These are phyloP conservation scores for Syndactyla subalaris DNA, from an alignment of 2,797 vertebrate genomes.

Conservation along the genomic window DNA sequence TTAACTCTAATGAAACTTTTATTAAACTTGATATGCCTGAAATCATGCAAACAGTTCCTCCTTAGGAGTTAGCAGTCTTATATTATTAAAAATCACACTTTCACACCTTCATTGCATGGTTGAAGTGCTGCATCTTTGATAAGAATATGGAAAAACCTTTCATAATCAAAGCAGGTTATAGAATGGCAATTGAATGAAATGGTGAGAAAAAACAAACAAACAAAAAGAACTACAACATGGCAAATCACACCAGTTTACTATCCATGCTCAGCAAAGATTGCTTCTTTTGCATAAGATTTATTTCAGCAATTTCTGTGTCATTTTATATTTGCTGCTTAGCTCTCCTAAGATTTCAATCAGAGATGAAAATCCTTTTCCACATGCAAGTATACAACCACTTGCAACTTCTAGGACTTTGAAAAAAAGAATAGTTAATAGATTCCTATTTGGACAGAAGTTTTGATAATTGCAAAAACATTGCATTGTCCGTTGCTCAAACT, in stretches of 20 bases:
- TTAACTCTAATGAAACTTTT: background rate
- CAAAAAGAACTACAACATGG: background rate
- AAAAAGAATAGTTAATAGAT: background rate
- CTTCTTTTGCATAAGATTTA: background rate
- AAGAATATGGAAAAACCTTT: background rate
- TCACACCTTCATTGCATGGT: background rate
- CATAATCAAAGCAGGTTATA: background rate
- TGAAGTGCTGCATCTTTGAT: background rate
- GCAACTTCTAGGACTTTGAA: background rate
- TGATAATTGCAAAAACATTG: background rate
- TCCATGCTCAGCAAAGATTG: background rate
- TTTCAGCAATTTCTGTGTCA: background rate
- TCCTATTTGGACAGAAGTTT: background rate
- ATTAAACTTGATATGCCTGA: background rate
- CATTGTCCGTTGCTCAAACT: background rate
- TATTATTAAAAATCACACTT: slow-evolving; percentile 5
- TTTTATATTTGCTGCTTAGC: background rate
- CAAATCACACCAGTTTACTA: background rate
- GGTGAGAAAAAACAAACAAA: background rate
- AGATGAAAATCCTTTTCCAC: background rate
- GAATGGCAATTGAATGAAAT: background rate
- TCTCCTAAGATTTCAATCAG: background rate
- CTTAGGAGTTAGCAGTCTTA: background rate
- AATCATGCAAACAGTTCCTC: background rate
- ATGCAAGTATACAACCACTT: background rate